Conservation (phyloP, 2,888 invertebrate genomes). For the Caenorhabditis angaria region DNA sequence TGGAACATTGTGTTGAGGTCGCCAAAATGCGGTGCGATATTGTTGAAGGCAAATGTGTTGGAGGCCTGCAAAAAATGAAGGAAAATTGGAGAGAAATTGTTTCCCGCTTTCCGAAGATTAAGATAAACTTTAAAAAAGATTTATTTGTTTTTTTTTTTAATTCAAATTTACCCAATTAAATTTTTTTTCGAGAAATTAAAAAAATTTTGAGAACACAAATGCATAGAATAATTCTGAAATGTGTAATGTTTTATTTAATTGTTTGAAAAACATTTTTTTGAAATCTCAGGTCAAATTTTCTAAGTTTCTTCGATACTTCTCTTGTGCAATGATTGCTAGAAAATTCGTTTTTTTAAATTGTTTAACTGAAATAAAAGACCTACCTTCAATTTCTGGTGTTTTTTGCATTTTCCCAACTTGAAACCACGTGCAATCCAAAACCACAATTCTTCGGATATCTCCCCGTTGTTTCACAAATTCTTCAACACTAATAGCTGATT, state of each 20-base stretch:
- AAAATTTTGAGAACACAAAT: too few species aligned
- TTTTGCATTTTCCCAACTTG: conserved; percentile 64
- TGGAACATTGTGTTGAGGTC: conserved; percentile 72
- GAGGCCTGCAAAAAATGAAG: conserved; percentile 58
- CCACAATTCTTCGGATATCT: conserved; percentile 57
- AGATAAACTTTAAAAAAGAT: too few species aligned
- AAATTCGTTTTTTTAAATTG: not conserved
- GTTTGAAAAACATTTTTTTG: too few species aligned
- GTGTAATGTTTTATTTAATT: too few species aligned
- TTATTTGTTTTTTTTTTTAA: too few species aligned
- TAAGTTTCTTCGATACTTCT: too few species aligned
- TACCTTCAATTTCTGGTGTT: conserved; percentile 58
- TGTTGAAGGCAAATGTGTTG: conserved; percentile 72
- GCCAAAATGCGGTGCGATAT: conserved; percentile 74
- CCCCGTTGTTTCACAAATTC: conserved; percentile 57
- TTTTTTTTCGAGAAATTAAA: too few species aligned
- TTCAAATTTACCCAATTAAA: too few species aligned
- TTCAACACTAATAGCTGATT: conserved; percentile 54
- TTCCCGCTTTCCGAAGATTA: too few species aligned
- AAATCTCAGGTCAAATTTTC: too few species aligned
- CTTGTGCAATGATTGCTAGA: too few species aligned
- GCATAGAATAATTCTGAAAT: too few species aligned
- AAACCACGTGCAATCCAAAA: conserved; percentile 71
- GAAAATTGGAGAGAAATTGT: not conserved
- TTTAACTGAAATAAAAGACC: not conserved